Percentiles rank a stretch among this genome's conserved stretches.
These are phyloP conservation scores for Drosophila nigromelanica DNA, from an alignment of 1,140 invertebrate species.

Conservation along the genomic window DNA sequence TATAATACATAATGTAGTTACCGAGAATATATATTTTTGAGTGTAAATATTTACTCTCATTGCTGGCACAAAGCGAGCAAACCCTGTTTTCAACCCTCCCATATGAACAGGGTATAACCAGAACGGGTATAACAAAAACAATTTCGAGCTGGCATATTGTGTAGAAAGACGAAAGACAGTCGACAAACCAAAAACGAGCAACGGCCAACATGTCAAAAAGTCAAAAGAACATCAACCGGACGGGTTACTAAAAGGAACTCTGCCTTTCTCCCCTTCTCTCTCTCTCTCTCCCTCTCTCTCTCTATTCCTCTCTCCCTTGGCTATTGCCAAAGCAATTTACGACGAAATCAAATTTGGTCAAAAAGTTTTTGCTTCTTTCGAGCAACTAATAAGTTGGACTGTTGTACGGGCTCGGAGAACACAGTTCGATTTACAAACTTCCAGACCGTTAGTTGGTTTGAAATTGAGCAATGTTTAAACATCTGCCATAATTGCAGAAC, in stretches of 20 bases:
- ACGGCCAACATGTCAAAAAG: conserved; percentile 42
- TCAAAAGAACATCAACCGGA: conserved; percentile 40
- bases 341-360: conserved; percentile 74
- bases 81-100: background rate
- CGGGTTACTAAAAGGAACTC: conserved; percentile 28
- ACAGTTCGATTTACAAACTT: conserved; percentile 34
- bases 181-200: conserved; percentile 11
- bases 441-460: conserved; percentile 15
- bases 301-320: conserved; percentile 20
- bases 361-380: conserved; percentile 22
- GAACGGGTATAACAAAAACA: conserved; percentile 8
- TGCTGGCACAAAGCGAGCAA: too few relatives aligned
- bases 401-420: background rate
- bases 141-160: conserved; percentile 24
- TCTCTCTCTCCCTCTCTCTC: too few relatives aligned
- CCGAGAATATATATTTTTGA: too few relatives aligned
- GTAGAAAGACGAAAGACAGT: background rate
- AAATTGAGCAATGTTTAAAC: background rate
- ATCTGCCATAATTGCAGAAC: background rate
- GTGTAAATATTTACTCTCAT: too few relatives aligned
- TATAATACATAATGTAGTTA: too few relatives aligned
- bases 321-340: conserved; percentile 38
- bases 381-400: conserved; percentile 29
- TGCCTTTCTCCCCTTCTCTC: too few relatives aligned
- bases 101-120: background rate